These are phyloP conservation scores for Bombus consobrinus DNA, from an alignment of 1,140 invertebrate species.

Conservation along the genomic window DNA sequence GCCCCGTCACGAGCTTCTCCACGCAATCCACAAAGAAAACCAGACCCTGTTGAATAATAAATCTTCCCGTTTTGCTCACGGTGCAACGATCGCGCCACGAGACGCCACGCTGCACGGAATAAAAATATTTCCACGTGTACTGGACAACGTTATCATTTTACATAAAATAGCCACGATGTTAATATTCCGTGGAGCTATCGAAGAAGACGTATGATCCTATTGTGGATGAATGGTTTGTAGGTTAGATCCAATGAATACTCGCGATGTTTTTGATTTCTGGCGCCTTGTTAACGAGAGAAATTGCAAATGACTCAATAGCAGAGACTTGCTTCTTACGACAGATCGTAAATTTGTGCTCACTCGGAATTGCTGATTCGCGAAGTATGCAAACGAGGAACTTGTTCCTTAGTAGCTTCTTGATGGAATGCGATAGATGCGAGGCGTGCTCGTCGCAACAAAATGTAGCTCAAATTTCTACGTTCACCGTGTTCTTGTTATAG, in stretches of 20 bases:
- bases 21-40: conserved; percentile 17
- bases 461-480: too few species aligned
- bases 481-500: too few species aligned
- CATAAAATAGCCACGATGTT: neutral
- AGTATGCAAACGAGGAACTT: neutral
- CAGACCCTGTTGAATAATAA: conserved; percentile 30
- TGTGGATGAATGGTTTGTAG: neutral
- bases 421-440: too few species aligned
- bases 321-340: neutral
- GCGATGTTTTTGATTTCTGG: neutral
- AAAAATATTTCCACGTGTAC: neutral
- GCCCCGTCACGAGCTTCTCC: neutral
- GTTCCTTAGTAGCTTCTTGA: too few species aligned
- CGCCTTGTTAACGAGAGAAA: neutral
- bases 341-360: neutral
- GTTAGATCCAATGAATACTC: neutral
- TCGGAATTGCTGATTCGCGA: neutral
- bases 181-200: neutral
- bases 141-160: neutral
- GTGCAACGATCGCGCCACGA: neutral
- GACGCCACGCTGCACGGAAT: neutral
- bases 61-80: neutral
- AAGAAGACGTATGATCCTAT: neutral
- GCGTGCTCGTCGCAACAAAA: too few species aligned
- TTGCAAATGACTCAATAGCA: neutral